Evolutionary conservation across 2,797 vertebrate genomes (phyloP).

Genomic region (Buphagus erythrorhynchus): DNA sequence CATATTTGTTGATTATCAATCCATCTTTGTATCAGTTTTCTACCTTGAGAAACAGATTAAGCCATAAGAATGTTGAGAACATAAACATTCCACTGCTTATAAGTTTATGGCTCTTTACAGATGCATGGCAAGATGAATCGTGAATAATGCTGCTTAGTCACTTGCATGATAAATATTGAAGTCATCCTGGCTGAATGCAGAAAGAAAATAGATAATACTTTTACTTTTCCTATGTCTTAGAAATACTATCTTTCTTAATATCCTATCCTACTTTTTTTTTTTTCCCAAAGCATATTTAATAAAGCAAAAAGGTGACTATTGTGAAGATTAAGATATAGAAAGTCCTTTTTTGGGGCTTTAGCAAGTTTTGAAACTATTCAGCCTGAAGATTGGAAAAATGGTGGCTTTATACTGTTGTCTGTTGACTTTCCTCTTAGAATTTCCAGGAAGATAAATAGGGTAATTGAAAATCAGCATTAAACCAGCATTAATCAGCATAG

Average conservation of each 20-base stretch:
- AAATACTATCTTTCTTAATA: background rate
- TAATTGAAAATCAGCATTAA: background rate
- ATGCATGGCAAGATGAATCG: background rate
- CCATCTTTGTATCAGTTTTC: background rate
- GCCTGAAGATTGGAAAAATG: background rate
- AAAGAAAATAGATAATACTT: background rate
- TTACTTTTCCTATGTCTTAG: background rate
- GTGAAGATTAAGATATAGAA: background rate
- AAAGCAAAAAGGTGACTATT: background rate
- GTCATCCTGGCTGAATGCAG: background rate
- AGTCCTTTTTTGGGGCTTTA: fast-evolving
- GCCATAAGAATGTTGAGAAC: background rate
- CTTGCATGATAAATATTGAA: background rate
- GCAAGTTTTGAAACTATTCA: background rate
- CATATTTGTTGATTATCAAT: background rate
- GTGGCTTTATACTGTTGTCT: background rate
- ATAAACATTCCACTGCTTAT: background rate
- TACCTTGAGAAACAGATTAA: background rate
- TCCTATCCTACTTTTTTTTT: background rate
- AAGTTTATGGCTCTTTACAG: background rate
- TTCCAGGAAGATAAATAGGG: background rate
- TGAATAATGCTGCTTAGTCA: conserved; percentile 10
- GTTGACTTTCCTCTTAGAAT: background rate
- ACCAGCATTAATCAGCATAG: background rate
- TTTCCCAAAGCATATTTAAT: background rate